These are phyloP conservation scores for Tor tambroides DNA, from an alignment of 2,113 vertebrate genomes.

Conservation along the genomic window DNA sequence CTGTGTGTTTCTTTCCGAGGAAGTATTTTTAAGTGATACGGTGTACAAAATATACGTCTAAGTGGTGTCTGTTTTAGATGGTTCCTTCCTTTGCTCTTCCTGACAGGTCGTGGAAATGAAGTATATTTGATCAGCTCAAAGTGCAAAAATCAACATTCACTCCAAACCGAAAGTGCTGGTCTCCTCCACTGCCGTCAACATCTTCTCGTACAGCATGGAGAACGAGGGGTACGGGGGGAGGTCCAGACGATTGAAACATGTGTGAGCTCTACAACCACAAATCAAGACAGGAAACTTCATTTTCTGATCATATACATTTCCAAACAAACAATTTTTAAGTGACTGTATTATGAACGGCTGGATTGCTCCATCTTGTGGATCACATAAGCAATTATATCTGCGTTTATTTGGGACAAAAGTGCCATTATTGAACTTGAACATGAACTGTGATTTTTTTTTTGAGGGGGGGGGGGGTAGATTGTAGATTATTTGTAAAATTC, in stretches of 20 bases:
- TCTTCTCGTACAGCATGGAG: constrained; percentile 98
- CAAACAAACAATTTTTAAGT: neutral
- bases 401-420: neutral
- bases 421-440: neutral
- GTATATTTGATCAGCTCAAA: neutral
- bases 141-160: constrained; percentile 68
- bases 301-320: neutral
- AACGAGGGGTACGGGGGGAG: constrained; percentile 97
- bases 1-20: neutral
- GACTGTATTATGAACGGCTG: no score
- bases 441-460: no score
- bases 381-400: neutral
- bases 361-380: constrained; percentile 14
- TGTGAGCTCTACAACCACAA: constrained; percentile 86
- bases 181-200: constrained; percentile 97
- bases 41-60: constrained; percentile 22
- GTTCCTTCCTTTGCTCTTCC: neutral
- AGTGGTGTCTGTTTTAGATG: constrained; percentile 13
- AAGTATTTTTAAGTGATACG: neutral
- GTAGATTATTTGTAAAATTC: neutral
- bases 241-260: constrained; percentile 98
- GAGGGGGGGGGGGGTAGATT: no score
- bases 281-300: neutral
- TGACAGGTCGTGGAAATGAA: neutral
- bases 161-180: constrained; percentile 99